Base-by-base conservation (phyloP, 2,113 vertebrate genomes). In the Lepus americanus region DNA sequence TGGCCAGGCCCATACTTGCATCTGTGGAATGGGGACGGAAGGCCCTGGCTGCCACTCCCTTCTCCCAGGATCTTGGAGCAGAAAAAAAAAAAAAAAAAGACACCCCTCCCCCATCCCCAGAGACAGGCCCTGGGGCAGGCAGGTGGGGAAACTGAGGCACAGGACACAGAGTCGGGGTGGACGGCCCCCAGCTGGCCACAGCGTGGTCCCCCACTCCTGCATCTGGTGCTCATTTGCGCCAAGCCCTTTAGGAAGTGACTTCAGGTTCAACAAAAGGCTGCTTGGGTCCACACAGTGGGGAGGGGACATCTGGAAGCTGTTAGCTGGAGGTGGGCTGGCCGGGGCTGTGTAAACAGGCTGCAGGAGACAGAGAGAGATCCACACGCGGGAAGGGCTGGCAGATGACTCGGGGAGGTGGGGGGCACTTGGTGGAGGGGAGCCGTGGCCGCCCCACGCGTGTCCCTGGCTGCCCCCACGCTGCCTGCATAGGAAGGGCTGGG, bases 301-400 rank as follows among this genome's bases (percentile, higher is more conserved):
- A 92, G 73, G 69, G 36, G 86, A 79, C 97, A 97, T 97, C 94
- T 97, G 97, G 97, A 96, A 96, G 69, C 88, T 14, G 29, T 97
- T 97, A 96, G 70, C 66, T 93, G 20, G 94, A 96, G 94, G 94
- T 94, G 64, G 96, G 92, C 93, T 78, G 90, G 85, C 87, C 44
- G 4, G 19, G 7, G 89, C 84, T 87, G 0, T 31, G 90, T 94
- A 94, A 96, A 97, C 94, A 97, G 93, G 69, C 95, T 96, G 81
- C 90, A n/a, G 70, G 87, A 96, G 89, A 89, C 61, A 2, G 36
- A 94, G 94, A 94, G 69, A 94, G 85, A 94, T 85, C 77, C 39
- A 23, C 3, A 6, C 49, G 22, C 59, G 16, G 66, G 66, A 76
- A 44, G 70, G 36, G 36, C 53, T 61, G 66, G 59, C 70, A 77